Base-by-base conservation (phyloP, 2,888 invertebrate genomes). In the Craniophora ligustri region DNA sequence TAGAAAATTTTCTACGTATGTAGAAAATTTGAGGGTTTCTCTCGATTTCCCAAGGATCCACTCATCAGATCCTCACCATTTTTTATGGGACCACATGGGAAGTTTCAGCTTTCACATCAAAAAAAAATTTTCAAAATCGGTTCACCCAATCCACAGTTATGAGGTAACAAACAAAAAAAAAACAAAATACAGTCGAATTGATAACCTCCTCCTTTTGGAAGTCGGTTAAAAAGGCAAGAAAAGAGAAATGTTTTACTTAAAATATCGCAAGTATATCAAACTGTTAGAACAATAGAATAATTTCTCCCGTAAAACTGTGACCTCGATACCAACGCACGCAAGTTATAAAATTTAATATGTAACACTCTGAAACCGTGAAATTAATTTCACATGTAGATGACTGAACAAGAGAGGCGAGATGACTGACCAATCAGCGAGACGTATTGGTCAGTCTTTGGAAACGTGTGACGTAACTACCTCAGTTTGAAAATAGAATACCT, bases 401-500 rank as follows among this genome's bases (percentile, higher is more conserved):
- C 51, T 26, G 48, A 39, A 50, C 19, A 5, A 50, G n/a, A 3
- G 26, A n/a, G n/a, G 26, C 26, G 10, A 26, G n/a, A 5, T n/a
- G 15, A 26, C 44, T 31, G 28, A 44, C 50, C 51, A 55, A 47
- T 44, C 49, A 51, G 35, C 5, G 38, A 44, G 23, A 21, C 36
- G 18, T 39, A 46, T 48, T n/a, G 23, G 38, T 14, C 44, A 44
- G 50, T 54, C 21, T 46, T 46, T 41, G 38, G 23, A 45, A 49
- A 63, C 44, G 21, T 36, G 18, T 74, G 60, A 63, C 58, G 65
- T 68, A 72, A 70, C 21, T 28, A 28, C 10, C 28, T 50, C 42
- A 63, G 64, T 67, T 71, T 74, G 50, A 48, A 67, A 80, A 82
- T 75, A 79, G 76, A 79, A 79, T 75, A 81, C 68, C 75, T 79